Conservation (phyloP, 2,797 vertebrate genomes). For the Helicolenus hilgendorfi region DNA sequence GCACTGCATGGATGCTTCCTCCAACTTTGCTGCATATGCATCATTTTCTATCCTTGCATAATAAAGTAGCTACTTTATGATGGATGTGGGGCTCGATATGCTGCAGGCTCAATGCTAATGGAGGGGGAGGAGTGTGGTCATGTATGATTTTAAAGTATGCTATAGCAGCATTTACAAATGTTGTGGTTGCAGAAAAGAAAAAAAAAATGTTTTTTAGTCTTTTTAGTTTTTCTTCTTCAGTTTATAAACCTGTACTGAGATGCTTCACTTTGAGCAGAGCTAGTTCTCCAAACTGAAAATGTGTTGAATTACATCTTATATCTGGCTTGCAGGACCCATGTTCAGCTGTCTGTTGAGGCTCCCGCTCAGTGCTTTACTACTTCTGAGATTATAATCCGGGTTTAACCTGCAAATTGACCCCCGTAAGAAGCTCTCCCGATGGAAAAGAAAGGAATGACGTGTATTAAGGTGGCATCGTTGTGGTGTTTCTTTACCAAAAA, state of each 20-base stretch:
- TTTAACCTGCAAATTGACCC: constrained; percentile 35
- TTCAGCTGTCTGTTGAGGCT: neutral
- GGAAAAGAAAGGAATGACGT: neutral
- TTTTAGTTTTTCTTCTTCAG: neutral
- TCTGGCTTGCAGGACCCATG: neutral
- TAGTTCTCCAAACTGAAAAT: neutral
- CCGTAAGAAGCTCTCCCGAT: neutral
- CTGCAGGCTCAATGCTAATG: constrained; percentile 32
- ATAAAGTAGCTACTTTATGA: constrained; percentile 13
- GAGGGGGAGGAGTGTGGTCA: neutral
- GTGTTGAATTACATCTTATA: neutral
- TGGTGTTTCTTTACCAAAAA: neutral
- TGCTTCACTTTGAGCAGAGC: neutral
- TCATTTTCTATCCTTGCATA: constrained; percentile 38
- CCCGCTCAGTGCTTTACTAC: neutral
- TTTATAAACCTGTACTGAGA: neutral
- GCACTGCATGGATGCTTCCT: neutral
- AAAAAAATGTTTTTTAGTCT: neutral
- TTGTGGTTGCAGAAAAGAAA: neutral
- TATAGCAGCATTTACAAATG: neutral
- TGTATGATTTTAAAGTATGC: neutral
- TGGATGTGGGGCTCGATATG: neutral
- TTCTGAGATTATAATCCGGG: constrained; percentile 8
- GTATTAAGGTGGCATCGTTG: neutral
- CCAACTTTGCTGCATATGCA: constrained; percentile 26